Evolutionary conservation across 1,140 invertebrate species (phyloP).

Genomic region (Idris sp.): DNA sequence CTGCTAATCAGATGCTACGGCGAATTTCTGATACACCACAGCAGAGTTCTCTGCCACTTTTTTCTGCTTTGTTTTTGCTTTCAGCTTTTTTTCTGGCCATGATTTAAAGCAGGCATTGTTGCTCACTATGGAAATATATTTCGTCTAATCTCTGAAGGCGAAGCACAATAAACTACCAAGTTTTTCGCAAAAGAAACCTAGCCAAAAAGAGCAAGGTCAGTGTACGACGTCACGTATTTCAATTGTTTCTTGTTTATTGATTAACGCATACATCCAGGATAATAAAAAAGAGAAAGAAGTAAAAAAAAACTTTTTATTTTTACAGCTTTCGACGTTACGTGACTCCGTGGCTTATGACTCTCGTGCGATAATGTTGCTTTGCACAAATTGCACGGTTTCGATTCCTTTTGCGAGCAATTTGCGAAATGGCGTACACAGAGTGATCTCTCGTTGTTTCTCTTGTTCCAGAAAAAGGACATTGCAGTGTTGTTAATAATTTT

Average conservation of each 20-base stretch:
- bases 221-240: slow-evolving; percentile 22
- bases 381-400: slow-evolving; percentile 21
- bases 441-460: slow-evolving; percentile 7
- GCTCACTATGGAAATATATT: slow-evolving; percentile 19
- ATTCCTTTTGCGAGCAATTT: slow-evolving; percentile 26
- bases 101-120: slow-evolving; percentile 31
- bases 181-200: slow-evolving; percentile 29
- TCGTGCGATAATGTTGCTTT: slow-evolving; percentile 20
- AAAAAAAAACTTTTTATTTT: too few relatives aligned
- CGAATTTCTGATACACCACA: neutral
- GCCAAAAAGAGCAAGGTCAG: slow-evolving; percentile 23
- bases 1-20: slow-evolving; percentile 25
- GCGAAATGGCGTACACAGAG: slow-evolving; percentile 2
- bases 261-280: slow-evolving; percentile 28
- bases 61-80: slow-evolving; percentile 4
- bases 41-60: too few relatives aligned
- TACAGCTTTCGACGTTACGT: slow-evolving; percentile 32
- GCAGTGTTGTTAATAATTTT: slow-evolving; percentile 27
- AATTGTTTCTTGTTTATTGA: slow-evolving; percentile 39
- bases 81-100: neutral
- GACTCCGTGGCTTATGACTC: slow-evolving; percentile 13
- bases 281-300: too few relatives aligned
- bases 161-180: too few relatives aligned
- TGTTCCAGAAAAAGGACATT: slow-evolving; percentile 12
- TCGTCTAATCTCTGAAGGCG: slow-evolving; percentile 27